Evolutionary conservation across 2,888 invertebrate species (phyloP).

Genomic region (Erebia aethiops): DNA sequence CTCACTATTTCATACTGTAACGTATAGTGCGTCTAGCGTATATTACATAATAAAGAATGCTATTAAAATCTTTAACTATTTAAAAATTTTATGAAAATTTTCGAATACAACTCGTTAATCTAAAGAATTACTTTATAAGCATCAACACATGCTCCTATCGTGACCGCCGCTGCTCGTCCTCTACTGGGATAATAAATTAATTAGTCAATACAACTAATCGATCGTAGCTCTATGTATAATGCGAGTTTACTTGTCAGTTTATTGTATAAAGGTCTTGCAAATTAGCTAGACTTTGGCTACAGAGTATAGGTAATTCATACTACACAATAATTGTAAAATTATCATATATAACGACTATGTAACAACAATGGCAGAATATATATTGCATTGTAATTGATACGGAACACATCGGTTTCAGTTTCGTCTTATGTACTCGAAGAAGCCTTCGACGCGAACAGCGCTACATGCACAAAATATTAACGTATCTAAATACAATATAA

Average conservation of each 20-base stretch:
- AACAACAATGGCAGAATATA: slow-evolving; percentile 67
- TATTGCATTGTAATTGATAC: slow-evolving; percentile 70
- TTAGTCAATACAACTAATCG: slow-evolving; percentile 27
- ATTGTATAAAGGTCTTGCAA: slow-evolving; percentile 45
- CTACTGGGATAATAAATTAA: slow-evolving; percentile 25
- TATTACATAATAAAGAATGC: slow-evolving; percentile 48
- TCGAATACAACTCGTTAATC: slow-evolving; percentile 33
- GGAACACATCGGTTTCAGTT: slow-evolving; percentile 67
- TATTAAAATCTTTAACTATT: slow-evolving; percentile 32
- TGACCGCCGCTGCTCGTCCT: slow-evolving; percentile 9
- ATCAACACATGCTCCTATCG: slow-evolving; percentile 24
- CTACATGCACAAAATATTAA: slow-evolving; percentile 20
- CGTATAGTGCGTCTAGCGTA: slow-evolving; percentile 57
- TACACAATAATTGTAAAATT: slow-evolving; percentile 47
- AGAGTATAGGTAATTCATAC: slow-evolving; percentile 47
- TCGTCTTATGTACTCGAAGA: slow-evolving; percentile 26
- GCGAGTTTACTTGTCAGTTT: slow-evolving; percentile 40
- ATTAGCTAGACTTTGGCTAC: slow-evolving; percentile 52
- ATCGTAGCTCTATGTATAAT: slow-evolving; percentile 30
- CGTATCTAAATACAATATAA: slow-evolving; percentile 27
- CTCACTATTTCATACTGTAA: slow-evolving; percentile 29
- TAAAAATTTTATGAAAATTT: slow-evolving; percentile 29
- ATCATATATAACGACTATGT: slow-evolving; percentile 48
- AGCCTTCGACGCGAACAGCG: background rate
- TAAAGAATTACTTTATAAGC: slow-evolving; percentile 31